phyloP scores from a whole-genome alignment of 2,888 invertebrate species.

The Amitus sp. region DNA sequence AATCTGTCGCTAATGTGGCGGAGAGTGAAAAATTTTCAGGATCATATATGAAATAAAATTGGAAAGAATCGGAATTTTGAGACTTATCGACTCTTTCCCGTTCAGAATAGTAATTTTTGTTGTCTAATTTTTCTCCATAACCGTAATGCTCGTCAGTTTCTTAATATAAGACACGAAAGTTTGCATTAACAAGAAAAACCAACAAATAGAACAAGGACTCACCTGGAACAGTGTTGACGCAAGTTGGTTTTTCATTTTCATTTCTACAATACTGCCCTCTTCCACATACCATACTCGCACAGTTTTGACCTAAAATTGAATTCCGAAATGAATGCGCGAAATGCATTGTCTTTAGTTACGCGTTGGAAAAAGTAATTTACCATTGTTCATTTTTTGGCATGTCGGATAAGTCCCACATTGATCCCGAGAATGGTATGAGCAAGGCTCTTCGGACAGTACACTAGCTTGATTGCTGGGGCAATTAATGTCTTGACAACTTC shows the following conservation, averaged over 20 bases:
- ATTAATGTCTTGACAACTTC: slow-evolving; percentile 81
- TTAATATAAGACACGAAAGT: no score
- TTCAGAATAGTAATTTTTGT: no score
- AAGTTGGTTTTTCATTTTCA: slow-evolving; percentile 53
- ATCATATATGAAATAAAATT: no score
- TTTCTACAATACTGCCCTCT: slow-evolving; percentile 56
- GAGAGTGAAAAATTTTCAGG: no score
- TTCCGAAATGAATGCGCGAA: no score
- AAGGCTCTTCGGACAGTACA: slow-evolving; percentile 78
- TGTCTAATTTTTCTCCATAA: no score
- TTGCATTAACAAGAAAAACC: slow-evolving; percentile 12
- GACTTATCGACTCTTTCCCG: no score
- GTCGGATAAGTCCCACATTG: slow-evolving; percentile 76
- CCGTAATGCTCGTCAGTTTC: no score
- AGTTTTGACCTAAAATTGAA: slow-evolving; percentile 53
- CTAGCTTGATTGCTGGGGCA: slow-evolving; percentile 79
- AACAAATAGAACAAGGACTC: slow-evolving; percentile 41
- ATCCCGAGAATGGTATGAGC: slow-evolving; percentile 68
- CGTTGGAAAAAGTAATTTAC: neutral
- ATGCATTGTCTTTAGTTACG: no score
- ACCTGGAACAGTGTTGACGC: slow-evolving; percentile 50
- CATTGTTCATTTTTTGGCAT: slow-evolving; percentile 69
- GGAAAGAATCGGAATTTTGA: no score
- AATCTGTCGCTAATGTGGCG: no score
- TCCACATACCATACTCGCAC: slow-evolving; percentile 51